Percentiles rank a stretch among this genome's conserved stretches.
Evolutionary conservation across 2,888 invertebrate genomes (phyloP).

Genomic region (Aethes cnicana): DNA sequence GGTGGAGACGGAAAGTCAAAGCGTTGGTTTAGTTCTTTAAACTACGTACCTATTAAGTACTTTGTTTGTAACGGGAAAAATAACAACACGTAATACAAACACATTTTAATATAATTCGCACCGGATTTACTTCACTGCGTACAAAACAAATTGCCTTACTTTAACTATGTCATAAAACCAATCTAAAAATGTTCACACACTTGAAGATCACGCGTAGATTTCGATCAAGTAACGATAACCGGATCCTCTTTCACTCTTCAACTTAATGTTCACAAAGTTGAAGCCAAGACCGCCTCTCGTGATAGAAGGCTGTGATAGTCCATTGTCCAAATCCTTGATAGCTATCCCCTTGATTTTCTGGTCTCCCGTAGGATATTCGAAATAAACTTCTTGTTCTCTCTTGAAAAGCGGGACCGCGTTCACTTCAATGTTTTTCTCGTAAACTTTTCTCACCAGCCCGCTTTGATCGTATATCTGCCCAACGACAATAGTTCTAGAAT

Average conservation of each 20-base stretch:
- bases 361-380: constrained; percentile 55
- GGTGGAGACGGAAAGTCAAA: too few relatives aligned
- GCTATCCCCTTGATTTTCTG: constrained; percentile 71
- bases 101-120: background rate
- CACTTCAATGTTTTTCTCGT: constrained; percentile 49
- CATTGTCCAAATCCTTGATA: constrained; percentile 68
- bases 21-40: too few relatives aligned
- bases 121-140: too few relatives aligned
- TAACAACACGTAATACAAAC: background rate
- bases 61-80: constrained; percentile 15
- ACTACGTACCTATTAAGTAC: too few relatives aligned
- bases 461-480: constrained; percentile 57
- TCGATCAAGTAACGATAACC: constrained; percentile 63
- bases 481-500: constrained; percentile 56
- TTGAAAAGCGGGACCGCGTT: constrained; percentile 54
- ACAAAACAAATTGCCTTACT: too few relatives aligned
- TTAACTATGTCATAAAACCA: background rate
- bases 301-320: constrained; percentile 63
- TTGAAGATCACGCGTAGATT: constrained; percentile 64
- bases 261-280: constrained; percentile 61
- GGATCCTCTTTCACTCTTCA: constrained; percentile 70
- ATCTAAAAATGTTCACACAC: background rate
- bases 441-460: constrained; percentile 55
- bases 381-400: constrained; percentile 54
- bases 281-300: constrained; percentile 68